phyloP scores from a whole-genome alignment of 2,888 invertebrate species.

The Heliconius sara region DNA sequence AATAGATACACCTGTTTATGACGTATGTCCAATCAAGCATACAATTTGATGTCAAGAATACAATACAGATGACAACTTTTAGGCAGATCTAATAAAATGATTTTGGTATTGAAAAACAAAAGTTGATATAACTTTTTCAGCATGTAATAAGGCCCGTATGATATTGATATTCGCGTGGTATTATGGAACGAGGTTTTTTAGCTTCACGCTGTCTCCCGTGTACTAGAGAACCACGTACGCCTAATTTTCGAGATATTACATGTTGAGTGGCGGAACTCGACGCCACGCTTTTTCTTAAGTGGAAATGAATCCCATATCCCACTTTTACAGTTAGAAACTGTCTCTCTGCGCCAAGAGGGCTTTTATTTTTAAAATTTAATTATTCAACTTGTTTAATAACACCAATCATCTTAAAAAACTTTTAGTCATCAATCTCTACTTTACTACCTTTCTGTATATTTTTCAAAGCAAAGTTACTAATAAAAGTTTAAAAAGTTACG shows the following conservation, averaged over 20 bases:
- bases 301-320: background rate
- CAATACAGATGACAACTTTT: conserved; percentile 9
- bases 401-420: background rate
- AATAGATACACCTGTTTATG: background rate
- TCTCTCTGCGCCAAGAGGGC: no score
- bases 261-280: background rate
- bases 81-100: conserved; percentile 7
- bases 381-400: background rate
- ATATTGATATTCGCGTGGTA: background rate
- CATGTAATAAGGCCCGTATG: background rate
- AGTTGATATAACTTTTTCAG: conserved; percentile 5
- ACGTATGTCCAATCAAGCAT: background rate
- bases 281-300: background rate
- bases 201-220: no score
- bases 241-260: no score
- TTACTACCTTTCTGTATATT: no score
- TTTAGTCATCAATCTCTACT: background rate
- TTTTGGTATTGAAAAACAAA: background rate
- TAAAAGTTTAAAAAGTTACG: background rate
- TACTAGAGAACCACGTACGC: no score
- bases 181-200: background rate
- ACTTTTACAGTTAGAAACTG: no score
- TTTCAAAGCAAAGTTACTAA: background rate
- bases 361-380: no score
- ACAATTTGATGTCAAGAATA: background rate